Evolutionary conservation across 2,888 invertebrate genomes (phyloP).

Genomic region (Frankliniella fusca): DNA sequence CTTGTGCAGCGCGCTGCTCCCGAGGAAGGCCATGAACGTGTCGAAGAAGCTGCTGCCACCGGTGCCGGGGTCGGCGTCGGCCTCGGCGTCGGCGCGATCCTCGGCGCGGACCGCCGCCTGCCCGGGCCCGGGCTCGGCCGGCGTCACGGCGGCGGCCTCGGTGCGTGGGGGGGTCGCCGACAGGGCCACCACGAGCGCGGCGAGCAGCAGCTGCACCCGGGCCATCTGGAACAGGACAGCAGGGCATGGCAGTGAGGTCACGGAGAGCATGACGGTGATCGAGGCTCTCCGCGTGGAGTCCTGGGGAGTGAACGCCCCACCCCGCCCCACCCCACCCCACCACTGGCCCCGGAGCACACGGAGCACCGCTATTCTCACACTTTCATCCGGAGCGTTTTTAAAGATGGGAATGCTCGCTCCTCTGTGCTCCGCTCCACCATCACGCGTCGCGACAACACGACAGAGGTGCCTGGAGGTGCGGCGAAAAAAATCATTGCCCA

Average conservation of each 20-base stretch:
- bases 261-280: too few relatives aligned
- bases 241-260: not conserved
- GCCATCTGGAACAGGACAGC: not conserved
- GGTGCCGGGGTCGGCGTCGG: not conserved
- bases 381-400: not conserved
- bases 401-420: not conserved
- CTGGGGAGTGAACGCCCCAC: not conserved
- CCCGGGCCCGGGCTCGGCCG: not conserved
- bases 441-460: not conserved
- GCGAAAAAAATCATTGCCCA: too few relatives aligned
- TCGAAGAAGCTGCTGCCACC: constrained; percentile 8
- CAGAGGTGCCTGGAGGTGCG: not conserved
- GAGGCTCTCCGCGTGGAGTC: not conserved
- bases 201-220: not conserved
- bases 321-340: not conserved
- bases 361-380: not conserved
- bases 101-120: not conserved
- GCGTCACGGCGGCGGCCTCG: not conserved
- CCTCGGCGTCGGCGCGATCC: constrained; percentile 6
- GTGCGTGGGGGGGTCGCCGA: not conserved
- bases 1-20: constrained; percentile 17
- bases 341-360: not conserved
- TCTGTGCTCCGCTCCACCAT: not conserved
- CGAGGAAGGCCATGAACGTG: constrained; percentile 23
- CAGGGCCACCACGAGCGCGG: not conserved